A percentile compares a stretch with the other conserved stretches of the same genome.
phyloP scores from a whole-genome alignment of 1,140 invertebrate genomes.

The Mylabris phalerata region DNA sequence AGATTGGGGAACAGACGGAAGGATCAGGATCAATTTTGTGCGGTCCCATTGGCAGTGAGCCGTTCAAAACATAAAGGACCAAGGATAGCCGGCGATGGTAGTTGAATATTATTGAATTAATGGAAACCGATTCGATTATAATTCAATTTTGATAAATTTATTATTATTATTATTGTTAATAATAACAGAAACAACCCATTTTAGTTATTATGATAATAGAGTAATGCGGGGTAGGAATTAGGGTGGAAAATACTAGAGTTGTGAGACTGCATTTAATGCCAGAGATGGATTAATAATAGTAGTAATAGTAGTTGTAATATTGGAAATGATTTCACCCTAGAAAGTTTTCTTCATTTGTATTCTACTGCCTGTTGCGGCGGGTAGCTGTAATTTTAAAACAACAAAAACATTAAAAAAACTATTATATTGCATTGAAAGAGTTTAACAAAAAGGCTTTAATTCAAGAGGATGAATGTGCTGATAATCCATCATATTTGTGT shows the following conservation, averaged over 20 bases:
- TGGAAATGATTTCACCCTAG: constrained; percentile 28
- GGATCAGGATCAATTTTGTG: constrained; percentile 11
- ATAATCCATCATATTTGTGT: neutral
- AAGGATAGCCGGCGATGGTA: neutral
- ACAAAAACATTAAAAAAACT: neutral
- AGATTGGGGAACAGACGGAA: constrained; percentile 5
- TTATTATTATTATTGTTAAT: neutral
- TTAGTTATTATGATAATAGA: neutral
- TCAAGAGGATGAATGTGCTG: too few relatives aligned
- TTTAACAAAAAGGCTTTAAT: neutral
- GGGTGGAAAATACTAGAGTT: constrained; percentile 5
- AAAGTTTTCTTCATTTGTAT: constrained; percentile 5
- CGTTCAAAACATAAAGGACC: neutral
- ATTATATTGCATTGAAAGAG: neutral
- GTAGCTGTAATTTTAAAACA: constrained; percentile 22
- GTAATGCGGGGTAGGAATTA: neutral
- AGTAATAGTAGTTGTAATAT: neutral
- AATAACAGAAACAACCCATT: neutral
- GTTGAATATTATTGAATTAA: neutral
- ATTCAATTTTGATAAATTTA: neutral
- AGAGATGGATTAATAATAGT: constrained; percentile 14
- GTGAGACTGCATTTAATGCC: neutral
- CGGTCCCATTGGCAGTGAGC: constrained; percentile 18
- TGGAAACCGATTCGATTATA: neutral
- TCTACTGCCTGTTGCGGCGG: constrained; percentile 33